Evolutionary conservation across 2,888 invertebrate species (phyloP), one percentile per base, ranked within the genome.

Genomic region (Ormyrus pomaceus): DNA sequence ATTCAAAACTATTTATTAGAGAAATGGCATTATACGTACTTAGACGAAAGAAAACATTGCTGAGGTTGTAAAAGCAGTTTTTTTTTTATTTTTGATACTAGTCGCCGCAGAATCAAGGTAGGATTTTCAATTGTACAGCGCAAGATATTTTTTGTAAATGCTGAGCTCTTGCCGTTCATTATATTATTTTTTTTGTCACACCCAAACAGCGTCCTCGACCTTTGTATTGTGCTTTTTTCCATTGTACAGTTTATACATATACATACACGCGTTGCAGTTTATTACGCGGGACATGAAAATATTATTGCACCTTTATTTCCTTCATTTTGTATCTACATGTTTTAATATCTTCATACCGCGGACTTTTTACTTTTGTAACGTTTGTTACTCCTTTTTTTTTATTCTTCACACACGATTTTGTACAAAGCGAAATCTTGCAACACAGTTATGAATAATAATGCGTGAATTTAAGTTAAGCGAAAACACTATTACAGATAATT

Each of bases 141-240:
- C 83, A 83, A 82, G 78, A 78, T 64, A 6, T 58, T 70, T 61
- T 82, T 80, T 86, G 83, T 86, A 87, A 86, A 85, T 86, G 86
- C 85, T 87, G 79, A 83, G 65, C 76, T 86, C 86, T 86, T 85
- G 86, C 86, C 86, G 75, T 68, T 79, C 58, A 76, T 77, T 11
- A 65, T 73, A 53, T 46, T 53, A 7, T 65, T 51, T 69, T 64
- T 69, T 65, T 65, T 19, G 7, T 45, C 65, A 46, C 46, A 59
- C 48, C 13, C 48, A 79, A 51, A 58, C 19, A 51, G 10, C 56
- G 69, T 66, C 51, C 13, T 76, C 58, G 11, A 72, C 48, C 51
- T 74, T 79, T 77, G 64, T 71, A 75, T 81, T 79, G 74, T 78
- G 46, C 62, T 73, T 79, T 70, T 13, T 70, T 69, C 59, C 65